Evolutionary conservation across 2,113 vertebrate genomes (phyloP), one percentile per base, ranked within the genome.

Genomic region (Phaetusa simplex): DNA sequence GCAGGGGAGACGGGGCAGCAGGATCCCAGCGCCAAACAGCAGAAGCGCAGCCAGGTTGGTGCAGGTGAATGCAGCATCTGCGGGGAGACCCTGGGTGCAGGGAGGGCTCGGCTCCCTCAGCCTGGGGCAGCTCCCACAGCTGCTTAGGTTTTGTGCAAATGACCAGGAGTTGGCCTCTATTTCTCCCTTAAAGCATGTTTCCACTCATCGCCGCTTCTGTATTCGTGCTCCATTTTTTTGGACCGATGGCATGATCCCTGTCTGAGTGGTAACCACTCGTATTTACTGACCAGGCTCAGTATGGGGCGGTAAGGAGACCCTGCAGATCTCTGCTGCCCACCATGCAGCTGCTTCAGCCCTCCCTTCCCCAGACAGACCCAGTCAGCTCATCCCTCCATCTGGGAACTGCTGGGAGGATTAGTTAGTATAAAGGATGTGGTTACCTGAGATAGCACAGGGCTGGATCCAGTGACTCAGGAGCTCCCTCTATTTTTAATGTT

Each of bases 401-500:
- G 52, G 65, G 52, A 36, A 56, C 78, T 90, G 5, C 14, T 34
- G 49, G 82, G 47, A 94, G 81, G 84, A 91, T 93, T 81, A 91
- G 50, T 82, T 78, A 76, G 73, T 16, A 2, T 14, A 49, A 34
- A 65, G 76, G 70, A 65, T 53, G 27, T 65, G 87, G 58, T 94
- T 94, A 95, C 95, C 86, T 72, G 86, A 93, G 84, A 29, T 71
- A 93, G 86, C 81, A 81, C 36, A 59, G 71, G 66, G 43, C 66
- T 65, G 70, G 26, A 30, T 69, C 64, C 73, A 82, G 49, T 30
- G 74, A 72, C 84, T 93, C 82, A 85, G 84, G 62, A 91, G 82
- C 87, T 95, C 86, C 93, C 89, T 94, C 84, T 82, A n/a, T 89
- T 96, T 61, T 66, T 66, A 16, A 47, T 40, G 59, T 82, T 86